Evolutionary conservation across 2,113 vertebrate species (phyloP).

Genomic region (Oxyura jamaicensis): DNA sequence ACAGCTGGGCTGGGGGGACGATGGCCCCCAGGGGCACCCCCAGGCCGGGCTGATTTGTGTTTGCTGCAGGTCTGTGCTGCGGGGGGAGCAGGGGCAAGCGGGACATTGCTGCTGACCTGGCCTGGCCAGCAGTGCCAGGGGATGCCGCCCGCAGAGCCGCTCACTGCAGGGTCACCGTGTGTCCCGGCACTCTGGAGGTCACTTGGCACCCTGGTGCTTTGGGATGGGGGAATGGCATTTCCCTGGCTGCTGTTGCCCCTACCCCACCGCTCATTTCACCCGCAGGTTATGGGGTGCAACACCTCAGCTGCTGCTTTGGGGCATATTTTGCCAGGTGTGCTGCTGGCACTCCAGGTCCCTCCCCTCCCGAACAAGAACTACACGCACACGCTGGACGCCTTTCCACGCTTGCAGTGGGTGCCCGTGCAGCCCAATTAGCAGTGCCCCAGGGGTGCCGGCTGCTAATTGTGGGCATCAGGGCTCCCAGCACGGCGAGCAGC

Average conservation of each 20-base stretch:
- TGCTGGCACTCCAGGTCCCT: background rate
- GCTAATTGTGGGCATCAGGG: background rate
- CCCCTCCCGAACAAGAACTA: background rate
- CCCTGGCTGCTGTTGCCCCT: background rate
- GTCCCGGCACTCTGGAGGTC: fast-evolving
- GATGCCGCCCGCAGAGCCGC: background rate
- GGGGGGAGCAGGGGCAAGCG: background rate
- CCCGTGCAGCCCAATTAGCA: background rate
- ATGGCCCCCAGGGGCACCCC: fast-evolving
- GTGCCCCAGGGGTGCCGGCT: background rate
- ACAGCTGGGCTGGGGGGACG: fast-evolving
- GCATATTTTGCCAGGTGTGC: background rate
- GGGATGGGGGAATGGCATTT: fast-evolving
- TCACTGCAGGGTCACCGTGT: fast-evolving
- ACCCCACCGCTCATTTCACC: fast-evolving
- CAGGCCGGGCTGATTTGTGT: fast-evolving
- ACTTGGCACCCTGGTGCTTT: background rate
- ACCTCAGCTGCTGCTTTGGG: background rate
- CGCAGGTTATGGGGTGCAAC: fast-evolving
- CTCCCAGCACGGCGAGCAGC: background rate
- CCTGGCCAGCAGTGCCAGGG: background rate
- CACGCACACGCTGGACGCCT: fast-evolving
- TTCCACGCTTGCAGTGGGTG: background rate
- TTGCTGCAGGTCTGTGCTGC: background rate
- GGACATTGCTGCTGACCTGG: fast-evolving